A percentile compares a stretch with the other conserved stretches of the same genome.
phyloP scores from a whole-genome alignment of 2,797 vertebrate species.

The Monodelphis domestica region DNA sequence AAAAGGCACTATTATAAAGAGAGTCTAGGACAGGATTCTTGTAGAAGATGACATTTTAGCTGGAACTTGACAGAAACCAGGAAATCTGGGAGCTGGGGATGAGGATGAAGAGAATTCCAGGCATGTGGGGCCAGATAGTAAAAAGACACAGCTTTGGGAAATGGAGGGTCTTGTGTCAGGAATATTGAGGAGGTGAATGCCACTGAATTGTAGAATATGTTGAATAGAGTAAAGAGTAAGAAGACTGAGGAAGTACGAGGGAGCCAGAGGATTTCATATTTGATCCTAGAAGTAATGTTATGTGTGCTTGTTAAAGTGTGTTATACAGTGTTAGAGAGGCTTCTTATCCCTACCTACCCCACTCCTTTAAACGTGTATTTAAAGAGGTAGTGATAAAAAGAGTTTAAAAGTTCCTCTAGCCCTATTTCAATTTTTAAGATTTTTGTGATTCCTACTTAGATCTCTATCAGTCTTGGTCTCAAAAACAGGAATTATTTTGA shows the following conservation, averaged over 20 bases:
- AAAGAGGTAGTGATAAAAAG: neutral
- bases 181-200: neutral
- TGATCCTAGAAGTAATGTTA: neutral
- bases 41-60: neutral
- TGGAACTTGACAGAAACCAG: neutral
- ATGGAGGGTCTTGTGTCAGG: neutral
- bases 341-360: neutral
- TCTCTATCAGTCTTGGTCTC: slow-evolving; percentile 16
- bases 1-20: neutral
- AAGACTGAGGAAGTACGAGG: neutral
- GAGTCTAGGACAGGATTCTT: neutral
- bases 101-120: neutral
- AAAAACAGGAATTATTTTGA: slow-evolving; percentile 6
- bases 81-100: neutral
- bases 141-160: neutral
- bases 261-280: neutral
- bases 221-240: neutral
- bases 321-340: neutral
- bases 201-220: neutral
- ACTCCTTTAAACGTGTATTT: slow-evolving; percentile 33
- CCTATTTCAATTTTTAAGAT: slow-evolving; percentile 1
- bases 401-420: slow-evolving; percentile 12
- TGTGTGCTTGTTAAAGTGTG: neutral
- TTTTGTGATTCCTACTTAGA: neutral
- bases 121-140: neutral